Evolutionary conservation across 2,888 invertebrate species (phyloP).

Genomic region (Cheilosia urbana): DNA sequence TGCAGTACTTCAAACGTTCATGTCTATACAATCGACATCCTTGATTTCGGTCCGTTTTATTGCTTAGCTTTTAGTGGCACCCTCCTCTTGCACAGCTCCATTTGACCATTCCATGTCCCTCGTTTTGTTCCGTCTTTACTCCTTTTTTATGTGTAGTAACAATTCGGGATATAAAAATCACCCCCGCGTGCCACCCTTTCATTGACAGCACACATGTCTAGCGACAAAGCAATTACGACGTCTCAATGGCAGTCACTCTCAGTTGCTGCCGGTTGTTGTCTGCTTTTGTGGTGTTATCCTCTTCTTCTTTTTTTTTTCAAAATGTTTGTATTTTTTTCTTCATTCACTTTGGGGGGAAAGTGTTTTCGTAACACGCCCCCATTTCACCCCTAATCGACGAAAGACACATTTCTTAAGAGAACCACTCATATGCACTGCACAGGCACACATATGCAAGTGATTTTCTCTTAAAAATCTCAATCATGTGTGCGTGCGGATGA

Average conservation of each 20-base stretch:
- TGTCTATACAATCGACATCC: background rate
- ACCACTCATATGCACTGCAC: conserved; percentile 41
- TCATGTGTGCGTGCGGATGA: conserved; percentile 43
- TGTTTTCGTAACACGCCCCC: conserved; percentile 68
- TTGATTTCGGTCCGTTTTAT: no score
- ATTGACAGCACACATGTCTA: conserved; percentile 64
- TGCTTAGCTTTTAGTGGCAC: background rate
- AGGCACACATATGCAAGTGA: conserved; percentile 53
- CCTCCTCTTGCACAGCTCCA: conserved; percentile 23
- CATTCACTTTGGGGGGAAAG: conserved; percentile 50
- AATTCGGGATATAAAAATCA: background rate
- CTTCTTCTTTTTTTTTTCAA: conserved; percentile 3
- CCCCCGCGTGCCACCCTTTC: conserved; percentile 44
- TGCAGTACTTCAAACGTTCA: background rate
- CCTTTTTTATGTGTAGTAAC: conserved; percentile 31
- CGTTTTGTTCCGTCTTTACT: conserved; percentile 27
- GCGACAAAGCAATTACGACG: conserved; percentile 78
- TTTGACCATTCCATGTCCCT: conserved; percentile 30
- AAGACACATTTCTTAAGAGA: conserved; percentile 33
- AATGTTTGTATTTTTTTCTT: conserved; percentile 10
- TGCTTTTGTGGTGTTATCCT: conserved; percentile 41
- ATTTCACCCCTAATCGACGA: conserved; percentile 16
- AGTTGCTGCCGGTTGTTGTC: conserved; percentile 73
- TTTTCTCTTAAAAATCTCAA: conserved; percentile 43
- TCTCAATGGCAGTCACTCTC: conserved; percentile 78